These are phyloP conservation scores for Danio choprae DNA, from an alignment of 2,797 vertebrate species.

Conservation along the genomic window DNA sequence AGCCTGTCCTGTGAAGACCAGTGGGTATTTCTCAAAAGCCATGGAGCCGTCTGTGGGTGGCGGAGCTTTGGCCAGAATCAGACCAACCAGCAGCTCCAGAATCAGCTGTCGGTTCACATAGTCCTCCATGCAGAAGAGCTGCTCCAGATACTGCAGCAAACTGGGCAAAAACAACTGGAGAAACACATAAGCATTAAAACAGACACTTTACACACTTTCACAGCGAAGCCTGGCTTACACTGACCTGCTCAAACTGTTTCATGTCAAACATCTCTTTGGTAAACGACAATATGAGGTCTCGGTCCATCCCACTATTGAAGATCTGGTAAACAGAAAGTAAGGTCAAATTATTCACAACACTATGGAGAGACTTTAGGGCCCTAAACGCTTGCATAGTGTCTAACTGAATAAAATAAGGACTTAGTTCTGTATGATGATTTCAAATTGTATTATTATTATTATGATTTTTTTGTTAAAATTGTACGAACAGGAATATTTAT, in stretches of 20 bases:
- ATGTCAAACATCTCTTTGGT: constrained; percentile 90
- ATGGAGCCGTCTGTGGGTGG: constrained; percentile 91
- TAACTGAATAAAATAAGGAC: too few species aligned
- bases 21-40: constrained; percentile 95
- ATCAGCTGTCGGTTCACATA: constrained; percentile 69
- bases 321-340: constrained; percentile 72
- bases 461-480: too few species aligned
- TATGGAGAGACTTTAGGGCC: too few species aligned
- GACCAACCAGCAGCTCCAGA: constrained; percentile 83
- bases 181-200: constrained; percentile 1
- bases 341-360: background rate
- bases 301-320: constrained; percentile 82
- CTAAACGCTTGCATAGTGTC: too few species aligned
- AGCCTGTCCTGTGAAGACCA: constrained; percentile 82
- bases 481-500: too few species aligned
- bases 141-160: constrained; percentile 84
- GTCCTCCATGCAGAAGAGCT: constrained; percentile 76
- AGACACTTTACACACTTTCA: background rate
- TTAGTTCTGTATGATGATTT: too few species aligned
- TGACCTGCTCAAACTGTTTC: constrained; percentile 93
- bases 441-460: too few species aligned
- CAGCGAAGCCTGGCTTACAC: constrained; percentile 20
- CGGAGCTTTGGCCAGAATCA: constrained; percentile 92
- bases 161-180: constrained; percentile 89
- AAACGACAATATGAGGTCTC: constrained; percentile 85